A percentile compares a stretch with the other conserved stretches of the same genome.
phyloP scores from a whole-genome alignment of 2,888 invertebrate species.

The Epinotia brunnichana region DNA sequence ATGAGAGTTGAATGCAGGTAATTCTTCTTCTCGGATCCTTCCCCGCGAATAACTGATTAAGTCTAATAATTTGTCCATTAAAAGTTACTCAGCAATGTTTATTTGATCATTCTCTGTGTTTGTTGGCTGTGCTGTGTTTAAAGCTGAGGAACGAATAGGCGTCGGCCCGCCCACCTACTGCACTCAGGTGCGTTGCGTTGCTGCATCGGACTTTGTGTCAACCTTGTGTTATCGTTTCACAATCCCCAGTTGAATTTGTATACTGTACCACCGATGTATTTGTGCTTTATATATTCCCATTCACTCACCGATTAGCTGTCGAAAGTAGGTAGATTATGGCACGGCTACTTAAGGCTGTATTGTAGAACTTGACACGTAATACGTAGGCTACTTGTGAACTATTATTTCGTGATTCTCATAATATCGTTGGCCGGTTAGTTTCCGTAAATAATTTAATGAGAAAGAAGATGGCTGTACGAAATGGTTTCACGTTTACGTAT shows the following conservation, averaged over 20 bases:
- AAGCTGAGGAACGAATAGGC: constrained; percentile 62
- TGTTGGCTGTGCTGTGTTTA: constrained; percentile 57
- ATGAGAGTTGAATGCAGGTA: constrained; percentile 1
- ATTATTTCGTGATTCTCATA: neutral
- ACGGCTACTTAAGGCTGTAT: neutral
- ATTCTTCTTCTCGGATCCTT: neutral
- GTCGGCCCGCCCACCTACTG: constrained; percentile 71
- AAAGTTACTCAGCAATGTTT: constrained; percentile 30
- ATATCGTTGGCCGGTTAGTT: neutral
- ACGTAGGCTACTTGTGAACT: neutral
- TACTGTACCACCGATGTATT: constrained; percentile 41
- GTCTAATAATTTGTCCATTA: constrained; percentile 28
- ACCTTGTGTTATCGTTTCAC: constrained; percentile 63
- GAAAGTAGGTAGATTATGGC: constrained; percentile 20
- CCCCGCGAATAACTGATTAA: constrained; percentile 13
- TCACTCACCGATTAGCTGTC: constrained; percentile 32
- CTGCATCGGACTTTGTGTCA: constrained; percentile 54
- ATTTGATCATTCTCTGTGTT: constrained; percentile 61
- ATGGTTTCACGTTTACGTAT: neutral
- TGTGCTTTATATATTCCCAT: constrained; percentile 28
- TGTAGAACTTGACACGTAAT: neutral
- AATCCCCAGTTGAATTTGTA: constrained; percentile 57
- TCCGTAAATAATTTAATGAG: neutral
- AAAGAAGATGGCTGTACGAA: neutral
- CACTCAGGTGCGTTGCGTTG: constrained; percentile 74